Base-by-base conservation (phyloP, 37 sponge, comb jelly and placozoan genomes). In the Halichondria panicea region DNA sequence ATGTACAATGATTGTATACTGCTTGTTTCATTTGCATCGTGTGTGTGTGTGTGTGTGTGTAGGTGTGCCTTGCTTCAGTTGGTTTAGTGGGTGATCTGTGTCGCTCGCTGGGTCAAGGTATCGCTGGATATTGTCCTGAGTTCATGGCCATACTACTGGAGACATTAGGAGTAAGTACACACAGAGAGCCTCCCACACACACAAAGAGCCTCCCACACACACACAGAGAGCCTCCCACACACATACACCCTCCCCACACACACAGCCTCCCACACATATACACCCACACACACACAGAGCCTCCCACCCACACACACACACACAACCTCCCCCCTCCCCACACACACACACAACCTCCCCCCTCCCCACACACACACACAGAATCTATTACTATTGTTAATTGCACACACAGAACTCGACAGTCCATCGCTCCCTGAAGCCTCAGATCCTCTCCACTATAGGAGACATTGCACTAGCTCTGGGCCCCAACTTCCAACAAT, bases 41-140 rank as follows among this genome's bases (percentile, higher is more conserved):
- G 67, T 78, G 41, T 65, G 15, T 36, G 48, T 18, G 35, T 44
- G 42, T 67, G 8, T 43, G 40, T 8, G 38, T 72, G 0, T 46
- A 90, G 86, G 98, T 99, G 61, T 99, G 99, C 45, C 73, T 72
- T 25, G 96, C 99, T n/a, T 81, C 96, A 55, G 96, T 96, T 3
- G 99, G 99, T 6, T 61, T 99, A 5, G 97, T 99, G n/a, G 94
- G 96, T 18, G 99, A 99, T 61, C 50, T 99, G 66, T 91, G 92
- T 66, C 80, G 97, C 24, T 66, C 91, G 1, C 66, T 99, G 15
- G 73, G 72, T 7, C 55, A 56, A 9, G 36, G 85, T 22, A 67
- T 97, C 0, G 22, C 64, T 12, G 80, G 67, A 25, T 85, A 77
- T 69, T 80, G 84, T 74, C 68, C 81, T 54, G 84, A 91, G 3